phyloP scores from a whole-genome alignment of 1,140 invertebrate species.

The Ptiloglossa arizonensis region DNA sequence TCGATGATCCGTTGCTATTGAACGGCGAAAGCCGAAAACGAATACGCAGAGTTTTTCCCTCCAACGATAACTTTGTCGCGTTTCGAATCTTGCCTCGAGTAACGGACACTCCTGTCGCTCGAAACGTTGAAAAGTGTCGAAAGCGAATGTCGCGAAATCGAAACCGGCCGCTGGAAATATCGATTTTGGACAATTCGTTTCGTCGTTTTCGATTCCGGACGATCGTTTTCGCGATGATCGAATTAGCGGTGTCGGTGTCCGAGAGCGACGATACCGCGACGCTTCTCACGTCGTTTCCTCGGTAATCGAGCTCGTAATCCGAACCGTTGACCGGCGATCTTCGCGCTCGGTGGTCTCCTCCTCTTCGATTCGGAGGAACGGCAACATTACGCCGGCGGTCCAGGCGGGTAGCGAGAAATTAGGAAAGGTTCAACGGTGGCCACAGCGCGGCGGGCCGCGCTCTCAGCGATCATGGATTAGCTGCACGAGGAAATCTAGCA shows the following conservation, averaged over 20 bases:
- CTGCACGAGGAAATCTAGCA: constrained; percentile 48
- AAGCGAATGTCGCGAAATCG: too few species aligned
- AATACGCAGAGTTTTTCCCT: constrained; percentile 45
- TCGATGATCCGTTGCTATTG: constrained; percentile 62
- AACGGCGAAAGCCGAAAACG: constrained; percentile 64
- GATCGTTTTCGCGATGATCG: not conserved
- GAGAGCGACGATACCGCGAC: not conserved
- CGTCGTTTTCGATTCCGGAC: not conserved
- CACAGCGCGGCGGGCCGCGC: constrained; percentile 62
- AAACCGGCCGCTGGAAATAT: not conserved
- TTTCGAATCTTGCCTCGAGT: constrained; percentile 13
- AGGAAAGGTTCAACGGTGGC: constrained; percentile 67
- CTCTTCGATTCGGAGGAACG: constrained; percentile 2
- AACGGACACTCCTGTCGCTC: constrained; percentile 1
- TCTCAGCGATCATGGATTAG: constrained; percentile 69
- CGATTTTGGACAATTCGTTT: not conserved
- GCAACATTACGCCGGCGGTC: constrained; percentile 28
- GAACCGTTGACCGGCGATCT: constrained; percentile 13
- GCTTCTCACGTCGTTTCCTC: not conserved
- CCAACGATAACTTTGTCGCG: constrained; percentile 6
- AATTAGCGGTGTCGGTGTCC: too few species aligned
- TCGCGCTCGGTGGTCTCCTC: not conserved
- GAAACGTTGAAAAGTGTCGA: constrained; percentile 36
- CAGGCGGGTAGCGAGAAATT: constrained; percentile 62
- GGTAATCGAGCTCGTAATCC: constrained; percentile 2